Evolutionary conservation across 1,140 invertebrate species (phyloP).

Genomic region (Aphelenchoides fujianensis): DNA sequence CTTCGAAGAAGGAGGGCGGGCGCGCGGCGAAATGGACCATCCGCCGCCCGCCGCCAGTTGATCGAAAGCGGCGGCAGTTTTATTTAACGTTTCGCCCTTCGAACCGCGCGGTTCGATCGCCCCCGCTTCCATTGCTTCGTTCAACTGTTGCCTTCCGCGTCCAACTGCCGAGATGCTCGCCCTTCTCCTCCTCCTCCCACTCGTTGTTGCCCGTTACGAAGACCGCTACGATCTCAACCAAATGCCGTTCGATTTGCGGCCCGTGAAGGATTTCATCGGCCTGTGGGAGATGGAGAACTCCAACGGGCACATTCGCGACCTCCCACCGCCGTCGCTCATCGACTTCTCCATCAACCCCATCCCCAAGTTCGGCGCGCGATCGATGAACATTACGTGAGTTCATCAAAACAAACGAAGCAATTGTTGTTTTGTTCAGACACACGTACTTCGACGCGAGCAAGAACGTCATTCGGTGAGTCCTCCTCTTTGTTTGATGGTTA

Average conservation of each 20-base stretch:
- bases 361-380: slow-evolving; percentile 60
- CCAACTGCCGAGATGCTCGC: not conserved
- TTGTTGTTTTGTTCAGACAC: slow-evolving; percentile 41
- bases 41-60: not conserved
- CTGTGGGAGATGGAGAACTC: slow-evolving; percentile 48
- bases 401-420: slow-evolving; percentile 18
- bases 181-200: not conserved
- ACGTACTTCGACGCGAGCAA: slow-evolving; percentile 55
- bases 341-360: slow-evolving; percentile 62
- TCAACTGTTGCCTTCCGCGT: not conserved
- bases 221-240: slow-evolving; percentile 54
- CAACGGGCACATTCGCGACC: slow-evolving; percentile 39
- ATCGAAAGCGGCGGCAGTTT: not conserved
- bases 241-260: slow-evolving; percentile 57
- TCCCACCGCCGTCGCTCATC: slow-evolving; percentile 59
- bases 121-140: not conserved
- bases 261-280: slow-evolving; percentile 59
- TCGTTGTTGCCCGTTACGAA: slow-evolving; percentile 29
- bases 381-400: slow-evolving; percentile 59
- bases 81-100: not conserved
- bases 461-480: slow-evolving; percentile 44
- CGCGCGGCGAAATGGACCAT: slow-evolving; percentile 1
- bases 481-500: no score
- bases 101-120: not conserved
- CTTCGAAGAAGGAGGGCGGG: no score